Base-by-base conservation (phyloP, 2,888 invertebrate species). In the Mesoligia furuncula region DNA sequence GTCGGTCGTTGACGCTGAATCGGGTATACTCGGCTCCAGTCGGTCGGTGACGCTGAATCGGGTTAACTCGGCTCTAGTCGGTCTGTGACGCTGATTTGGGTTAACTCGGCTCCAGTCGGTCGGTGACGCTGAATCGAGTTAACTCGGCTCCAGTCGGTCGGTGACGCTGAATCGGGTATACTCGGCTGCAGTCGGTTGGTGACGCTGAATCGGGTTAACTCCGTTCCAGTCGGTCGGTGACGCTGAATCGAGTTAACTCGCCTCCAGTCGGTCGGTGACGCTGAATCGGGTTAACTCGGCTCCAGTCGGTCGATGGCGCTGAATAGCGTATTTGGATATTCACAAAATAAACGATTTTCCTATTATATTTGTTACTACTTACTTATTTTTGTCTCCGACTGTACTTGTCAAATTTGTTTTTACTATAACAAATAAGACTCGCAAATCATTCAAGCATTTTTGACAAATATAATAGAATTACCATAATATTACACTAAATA, bases 401-500 rank as follows among this genome's bases (percentile, higher is more conserved):
- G 61, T 64, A 72, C 62, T 7, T 61, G 7, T 65, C n/a, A n/a
- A 24, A 15, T 59, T 11, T 0, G 8, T 61, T 62, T 59, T 75
- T n/a, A 66, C 42, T 39, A 54, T 64, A n/a, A 81, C 64, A 51
- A 59, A 82, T 83, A 62, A 36, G 20, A 27, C 24, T 42, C n/a
- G 79, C 75, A 69, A 83, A 83, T 83, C 79, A 83, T 69, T 45
- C 57, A 48, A 62, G n/a, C 1, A 36, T 45, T 51, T 45, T 36
- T 79, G 69, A 27, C 83, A 73, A 48, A 62, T 48, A 45, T 66
- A 83, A 62, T 36, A 13, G 15, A n/a, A 79, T 83, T 80, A 75
- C 1, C 83, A 83, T 83, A 83, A 27, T 51, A 36, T 15, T 64
- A 51, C 66, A 57, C 42, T 17, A 20, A 20, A 13, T 45, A 70